phyloP scores from a whole-genome alignment of 2,113 vertebrate species.

The Rhinogobius similis region DNA sequence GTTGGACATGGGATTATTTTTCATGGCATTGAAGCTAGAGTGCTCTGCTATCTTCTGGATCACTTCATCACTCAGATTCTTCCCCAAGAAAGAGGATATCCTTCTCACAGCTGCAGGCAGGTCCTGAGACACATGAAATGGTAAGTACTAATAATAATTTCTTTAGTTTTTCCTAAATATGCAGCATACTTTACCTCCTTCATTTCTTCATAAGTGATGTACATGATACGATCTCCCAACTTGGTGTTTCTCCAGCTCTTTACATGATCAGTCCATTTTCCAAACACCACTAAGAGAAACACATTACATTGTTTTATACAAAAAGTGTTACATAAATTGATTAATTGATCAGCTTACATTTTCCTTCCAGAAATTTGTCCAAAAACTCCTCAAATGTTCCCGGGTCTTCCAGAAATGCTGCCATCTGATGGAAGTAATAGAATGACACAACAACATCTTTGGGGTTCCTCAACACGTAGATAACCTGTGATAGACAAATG shows the following conservation, averaged over 20 bases:
- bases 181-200: slow-evolving; percentile 56
- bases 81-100: slow-evolving; percentile 74
- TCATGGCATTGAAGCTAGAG: slow-evolving; percentile 77
- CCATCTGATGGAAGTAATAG: slow-evolving; percentile 80
- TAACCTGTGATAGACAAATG: slow-evolving; percentile 59
- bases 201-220: slow-evolving; percentile 80
- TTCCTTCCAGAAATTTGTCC: slow-evolving; percentile 74
- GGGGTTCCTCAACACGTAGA: slow-evolving; percentile 78
- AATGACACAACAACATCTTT: slow-evolving; percentile 78
- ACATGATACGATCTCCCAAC: slow-evolving; percentile 73
- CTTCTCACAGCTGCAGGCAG: slow-evolving; percentile 54
- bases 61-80: slow-evolving; percentile 57
- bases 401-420: slow-evolving; percentile 74
- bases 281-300: slow-evolving; percentile 71
- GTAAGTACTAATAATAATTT: neutral
- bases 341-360: slow-evolving; percentile 59
- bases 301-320: neutral
- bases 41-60: slow-evolving; percentile 69
- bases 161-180: neutral
- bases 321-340: neutral
- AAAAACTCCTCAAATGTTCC: slow-evolving; percentile 79
- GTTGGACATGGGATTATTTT: slow-evolving; percentile 79
- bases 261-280: slow-evolving; percentile 81
- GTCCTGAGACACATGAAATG: slow-evolving; percentile 63
- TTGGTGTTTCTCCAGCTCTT: slow-evolving; percentile 74